These are phyloP conservation scores for Nannobrachium achirus DNA, from an alignment of 2,113 vertebrate genomes.

Conservation along the genomic window DNA sequence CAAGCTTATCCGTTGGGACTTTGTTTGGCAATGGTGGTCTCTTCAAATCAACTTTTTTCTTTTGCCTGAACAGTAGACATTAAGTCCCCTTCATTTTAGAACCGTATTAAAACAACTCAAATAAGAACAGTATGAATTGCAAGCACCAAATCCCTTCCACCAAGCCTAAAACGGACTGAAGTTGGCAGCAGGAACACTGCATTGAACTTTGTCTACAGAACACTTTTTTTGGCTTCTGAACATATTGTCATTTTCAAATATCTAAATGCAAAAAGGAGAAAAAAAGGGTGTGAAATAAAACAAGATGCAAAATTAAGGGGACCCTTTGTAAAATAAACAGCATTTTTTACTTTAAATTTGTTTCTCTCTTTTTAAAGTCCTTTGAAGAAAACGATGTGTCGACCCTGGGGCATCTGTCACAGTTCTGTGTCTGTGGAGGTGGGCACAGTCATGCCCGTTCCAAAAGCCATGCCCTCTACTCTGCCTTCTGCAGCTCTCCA, in stretches of 20 bases:
- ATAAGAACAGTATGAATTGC: conserved; percentile 71
- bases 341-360: conserved; percentile 74
- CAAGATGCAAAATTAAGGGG: conserved; percentile 59
- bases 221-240: conserved; percentile 66
- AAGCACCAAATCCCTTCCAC: conserved; percentile 61
- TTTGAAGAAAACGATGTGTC: conserved; percentile 80
- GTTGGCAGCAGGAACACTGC: conserved; percentile 38
- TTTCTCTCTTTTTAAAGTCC: conserved; percentile 79
- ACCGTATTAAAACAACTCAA: conserved; percentile 71
- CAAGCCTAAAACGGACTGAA: conserved; percentile 65
- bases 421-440: conserved; percentile 79
- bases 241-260: conserved; percentile 67
- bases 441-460: conserved; percentile 66
- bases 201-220: conserved; percentile 53
- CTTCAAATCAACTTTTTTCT: conserved; percentile 60
- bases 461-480: conserved; percentile 68
- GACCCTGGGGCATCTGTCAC: conserved; percentile 78
- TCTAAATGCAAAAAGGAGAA: conserved; percentile 54
- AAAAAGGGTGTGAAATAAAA: conserved; percentile 45
- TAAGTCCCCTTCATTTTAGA: conserved; percentile 67
- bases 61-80: conserved; percentile 61
- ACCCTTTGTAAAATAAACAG: conserved; percentile 78
- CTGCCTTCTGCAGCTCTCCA: conserved; percentile 90
- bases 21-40: conserved; percentile 54
- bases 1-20: conserved; percentile 61